Base-by-base conservation (phyloP, 1,140 invertebrate genomes). In the Aporrectodea caliginosa region DNA sequence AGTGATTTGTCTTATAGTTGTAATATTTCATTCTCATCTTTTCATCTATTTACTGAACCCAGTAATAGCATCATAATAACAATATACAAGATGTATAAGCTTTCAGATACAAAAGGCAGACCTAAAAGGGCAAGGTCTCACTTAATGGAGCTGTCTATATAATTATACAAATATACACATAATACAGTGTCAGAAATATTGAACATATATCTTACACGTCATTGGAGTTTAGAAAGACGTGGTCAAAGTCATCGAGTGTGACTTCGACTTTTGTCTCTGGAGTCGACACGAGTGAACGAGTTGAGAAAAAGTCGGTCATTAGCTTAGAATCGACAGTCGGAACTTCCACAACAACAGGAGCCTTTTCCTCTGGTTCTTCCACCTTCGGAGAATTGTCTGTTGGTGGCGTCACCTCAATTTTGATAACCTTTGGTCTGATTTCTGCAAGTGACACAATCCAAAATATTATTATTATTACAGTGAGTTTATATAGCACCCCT, bases 291-390 rank as follows among this genome's bases (percentile, higher is more conserved):
- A 74, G 80, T 82, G 81, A 82, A 35, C 75, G 81, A 74, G 83
- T 81, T 35, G 81, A 88, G 85, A 92, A 93, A 86, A 93, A 93
- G 2, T 91, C 90, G 0, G 91, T 91, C 84, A 93, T 92, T 16
- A 90, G 91, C 82, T 93, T 92, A 81, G 93, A 91, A 80, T 92
- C 92, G 2, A 91, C 89, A 31, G 91, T 88, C 12, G 92, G 92
- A 31, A 93, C 89, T 12, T 89, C 84, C 2, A 93, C 92, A 31
- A 78, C 85, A 58, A 58, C 43, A 12, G 43, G 43, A 58, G 22
- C 43, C 22, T 58, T 58, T 58, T 58, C 43, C 43, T 12, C 43
- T 58, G 43, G 6, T 22, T 58, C 43, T 58, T 58, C 43, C 43
- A 22, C 43, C 22, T 12, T 6, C 6, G 6, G 6, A 6, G 43